Evolutionary conservation across 1,140 invertebrate genomes (phyloP).

Genomic region (Achatina immaculata): DNA sequence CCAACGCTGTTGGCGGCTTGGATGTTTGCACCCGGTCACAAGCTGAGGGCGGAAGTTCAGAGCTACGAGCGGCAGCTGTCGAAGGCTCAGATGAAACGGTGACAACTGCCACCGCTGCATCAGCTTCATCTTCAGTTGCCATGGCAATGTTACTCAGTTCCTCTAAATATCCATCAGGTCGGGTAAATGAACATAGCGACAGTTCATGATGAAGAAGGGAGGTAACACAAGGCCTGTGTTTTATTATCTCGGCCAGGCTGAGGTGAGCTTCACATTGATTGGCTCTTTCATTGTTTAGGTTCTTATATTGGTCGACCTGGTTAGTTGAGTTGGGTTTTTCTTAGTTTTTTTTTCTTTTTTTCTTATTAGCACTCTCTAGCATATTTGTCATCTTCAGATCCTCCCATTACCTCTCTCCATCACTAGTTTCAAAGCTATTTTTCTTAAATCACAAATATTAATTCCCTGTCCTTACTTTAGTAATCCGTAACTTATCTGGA

Average conservation of each 20-base stretch:
- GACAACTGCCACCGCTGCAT: background rate
- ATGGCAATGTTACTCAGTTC: slow-evolving; percentile 4
- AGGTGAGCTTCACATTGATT: slow-evolving; percentile 18
- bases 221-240: slow-evolving; percentile 26
- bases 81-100: background rate
- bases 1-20: background rate
- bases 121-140: background rate
- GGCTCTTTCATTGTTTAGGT: slow-evolving; percentile 8
- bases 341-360: no score
- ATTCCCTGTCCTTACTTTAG: no score
- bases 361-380: no score
- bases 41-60: background rate
- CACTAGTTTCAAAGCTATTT: no score
- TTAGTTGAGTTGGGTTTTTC: slow-evolving; percentile 26
- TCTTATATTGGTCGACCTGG: slow-evolving; percentile 15
- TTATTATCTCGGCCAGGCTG: slow-evolving; percentile 3
- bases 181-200: slow-evolving; percentile 25
- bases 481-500: no score
- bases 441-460: no score
- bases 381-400: no score
- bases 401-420: no score
- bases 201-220: slow-evolving; percentile 26
- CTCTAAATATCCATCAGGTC: background rate
- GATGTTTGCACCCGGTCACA: background rate
- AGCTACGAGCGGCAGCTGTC: background rate